Base-by-base conservation (phyloP, 2,888 invertebrate genomes). In the Arge pagana region DNA sequence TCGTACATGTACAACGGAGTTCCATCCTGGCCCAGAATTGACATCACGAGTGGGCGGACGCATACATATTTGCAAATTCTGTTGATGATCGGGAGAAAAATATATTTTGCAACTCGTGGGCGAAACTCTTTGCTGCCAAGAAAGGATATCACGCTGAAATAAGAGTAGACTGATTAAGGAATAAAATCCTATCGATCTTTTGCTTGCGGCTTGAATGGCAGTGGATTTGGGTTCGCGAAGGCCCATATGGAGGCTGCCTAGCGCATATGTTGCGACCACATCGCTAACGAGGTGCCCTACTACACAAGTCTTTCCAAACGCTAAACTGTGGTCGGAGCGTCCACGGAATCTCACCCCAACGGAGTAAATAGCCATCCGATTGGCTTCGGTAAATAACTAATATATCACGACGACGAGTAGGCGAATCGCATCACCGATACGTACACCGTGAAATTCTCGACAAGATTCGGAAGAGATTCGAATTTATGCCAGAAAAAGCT, bases 181-280 rank as follows among this genome's bases (percentile, higher is more conserved):
- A 50, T 53, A 59, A 60, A 66, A 65, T 63, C 58, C 60, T 67
- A 69, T 66, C 62, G 70, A 72, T 71, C 66, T 61, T 57, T 52
- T 41, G 15, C 15, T 23, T 19, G n/a, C 23, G 33, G 33, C 23
- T 52, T 19, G 53, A 55, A 60, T 63, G 61, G 63, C 53, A 61
- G 51, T 56, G 62, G 63, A 62, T 69, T 63, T 64, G 62, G 66
- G 63, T 62, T 63, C 62, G 60, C 60, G 56, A 42, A 21, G 39
- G 64, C 74, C 72, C 75, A 76, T 76, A 76, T 76, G 76, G 75
- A 74, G 71, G 57, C 73, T 74, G 76, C 76, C 73, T 59, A 52
- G 67, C 74, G 72, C 76, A 76, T 76, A 76, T 76, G 76, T 73
- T 75, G 65, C 71, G 64, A 73, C 74, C 75, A 71, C 68, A 70